Evolutionary conservation across 2,113 vertebrate species (phyloP), one percentile per base, ranked within the genome.

Genomic region (Paratilapia polleni): DNA sequence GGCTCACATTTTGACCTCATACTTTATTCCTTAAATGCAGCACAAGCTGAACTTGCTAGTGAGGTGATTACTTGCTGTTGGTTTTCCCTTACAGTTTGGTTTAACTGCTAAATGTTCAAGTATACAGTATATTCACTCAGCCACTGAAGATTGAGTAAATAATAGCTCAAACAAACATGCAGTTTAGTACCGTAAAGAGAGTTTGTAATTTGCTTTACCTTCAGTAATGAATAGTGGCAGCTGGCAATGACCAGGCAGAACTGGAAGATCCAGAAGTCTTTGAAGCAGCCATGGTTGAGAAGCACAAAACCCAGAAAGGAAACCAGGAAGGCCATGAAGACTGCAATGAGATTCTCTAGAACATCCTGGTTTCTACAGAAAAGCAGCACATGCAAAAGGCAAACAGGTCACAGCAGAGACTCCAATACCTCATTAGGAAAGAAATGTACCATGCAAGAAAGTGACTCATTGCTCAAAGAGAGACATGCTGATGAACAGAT

Each of bases 171-270:
- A 13, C 4, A 8, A 20, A 9, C 26, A 31, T 14, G 4, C 6
- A n/a, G 2, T 31, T 26, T 22, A 41, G 8, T 12, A 13, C 26
- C 41, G 13, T 43, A 10, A 11, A 8, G 6, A 61, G 8, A 26
- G 17, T 54, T 54, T 8, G 19, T 20, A 56, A 54, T 20, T 38
- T 59, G 94, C 96, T 96, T 97, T 96, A 98, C 98, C 97, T 99
- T 99, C 63, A 99, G 90, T 82, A 99, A 94, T 20, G 98, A 99
- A 91, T 99, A 99, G 90, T 99, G 98, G 92, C 98, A 99, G 92
- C 98, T 98, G 85, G 98, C 98, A 87, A 99, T 99, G 81, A 99
- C 96, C 0, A 99, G 94, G 90, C 98, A 99, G 95, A 99, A 99
- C 92, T 98, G 96, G 26, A 99, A 96, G 36, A 97, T 95, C 97